phyloP scores from a whole-genome alignment of 2,797 vertebrate genomes.

The Sebastes minor region DNA sequence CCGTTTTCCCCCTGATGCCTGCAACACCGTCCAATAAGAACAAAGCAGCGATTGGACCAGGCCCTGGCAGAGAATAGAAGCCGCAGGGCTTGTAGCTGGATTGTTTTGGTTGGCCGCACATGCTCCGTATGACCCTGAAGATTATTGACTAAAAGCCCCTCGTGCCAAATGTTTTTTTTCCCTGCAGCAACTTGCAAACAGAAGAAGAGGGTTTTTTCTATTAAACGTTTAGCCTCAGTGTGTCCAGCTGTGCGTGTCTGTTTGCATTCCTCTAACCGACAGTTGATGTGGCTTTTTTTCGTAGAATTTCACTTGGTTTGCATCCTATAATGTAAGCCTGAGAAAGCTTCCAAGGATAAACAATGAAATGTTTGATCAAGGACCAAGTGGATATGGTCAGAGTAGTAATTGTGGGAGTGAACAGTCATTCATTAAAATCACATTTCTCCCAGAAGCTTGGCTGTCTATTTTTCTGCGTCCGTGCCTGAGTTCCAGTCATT shows the following conservation, averaged over 20 bases:
- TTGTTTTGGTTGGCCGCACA: conserved; percentile 70
- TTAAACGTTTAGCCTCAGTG: conserved; percentile 29
- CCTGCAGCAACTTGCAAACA: conserved; percentile 45
- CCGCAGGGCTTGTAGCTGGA: conserved; percentile 44
- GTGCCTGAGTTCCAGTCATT: conserved; percentile 13
- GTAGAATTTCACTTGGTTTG: conserved; percentile 36
- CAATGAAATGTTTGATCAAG: conserved; percentile 59
- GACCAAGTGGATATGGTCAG: conserved; percentile 53
- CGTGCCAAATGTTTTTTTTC: conserved; percentile 42
- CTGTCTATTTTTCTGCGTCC: conserved; percentile 4
- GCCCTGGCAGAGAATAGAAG: conserved; percentile 35
- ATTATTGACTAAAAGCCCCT: conserved; percentile 55
- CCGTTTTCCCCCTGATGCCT: conserved; percentile 28
- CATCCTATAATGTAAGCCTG: conserved; percentile 45
- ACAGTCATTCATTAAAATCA: conserved; percentile 58
- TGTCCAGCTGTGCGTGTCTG: conserved; percentile 47
- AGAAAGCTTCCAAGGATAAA: conserved; percentile 53
- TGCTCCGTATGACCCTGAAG: conserved; percentile 61
- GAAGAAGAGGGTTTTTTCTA: conserved; percentile 16
- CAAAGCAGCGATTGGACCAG: conserved; percentile 40
- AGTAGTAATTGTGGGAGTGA: conserved; percentile 56
- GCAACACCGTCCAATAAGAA: conserved; percentile 43
- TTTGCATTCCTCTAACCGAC: conserved; percentile 30
- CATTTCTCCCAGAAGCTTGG: conserved; percentile 30
- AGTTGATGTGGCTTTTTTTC: conserved; percentile 58